Conservation (phyloP, 2,888 invertebrate genomes). For the Rhimphoctona megacephalus region DNA sequence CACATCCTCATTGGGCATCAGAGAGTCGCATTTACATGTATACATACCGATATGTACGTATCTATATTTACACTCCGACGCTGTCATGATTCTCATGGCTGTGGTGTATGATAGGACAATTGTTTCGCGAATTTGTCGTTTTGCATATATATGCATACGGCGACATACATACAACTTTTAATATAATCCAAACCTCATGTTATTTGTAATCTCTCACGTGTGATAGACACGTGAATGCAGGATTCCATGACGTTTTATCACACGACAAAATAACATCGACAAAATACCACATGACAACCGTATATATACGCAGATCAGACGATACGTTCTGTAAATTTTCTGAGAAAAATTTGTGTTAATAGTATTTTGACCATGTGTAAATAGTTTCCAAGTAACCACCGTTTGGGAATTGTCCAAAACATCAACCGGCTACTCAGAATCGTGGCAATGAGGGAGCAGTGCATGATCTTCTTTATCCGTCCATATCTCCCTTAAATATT, state of each 20-base stretch:
- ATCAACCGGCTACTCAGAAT: too few species aligned
- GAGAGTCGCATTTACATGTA: slow-evolving; percentile 56
- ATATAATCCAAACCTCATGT: slow-evolving; percentile 1
- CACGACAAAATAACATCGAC: too few species aligned
- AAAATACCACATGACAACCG: too few species aligned
- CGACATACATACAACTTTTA: neutral
- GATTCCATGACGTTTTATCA: neutral
- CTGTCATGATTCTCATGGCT: slow-evolving; percentile 79
- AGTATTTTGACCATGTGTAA: too few species aligned
- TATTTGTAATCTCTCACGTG: slow-evolving; percentile 5
- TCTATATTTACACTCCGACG: slow-evolving; percentile 57
- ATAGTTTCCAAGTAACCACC: too few species aligned
- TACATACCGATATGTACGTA: slow-evolving; percentile 54
- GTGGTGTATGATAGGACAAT: slow-evolving; percentile 73
- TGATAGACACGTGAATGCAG: neutral
- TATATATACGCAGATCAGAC: too few species aligned
- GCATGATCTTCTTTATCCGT: too few species aligned
- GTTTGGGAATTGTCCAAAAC: too few species aligned
- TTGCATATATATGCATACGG: neutral
- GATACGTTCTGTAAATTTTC: too few species aligned
- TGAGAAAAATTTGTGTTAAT: too few species aligned
- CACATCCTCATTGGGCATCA: slow-evolving; percentile 81
- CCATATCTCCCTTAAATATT: too few species aligned
- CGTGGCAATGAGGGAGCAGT: too few species aligned
- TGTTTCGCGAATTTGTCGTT: slow-evolving; percentile 77